A percentile compares a stretch with the other conserved stretches of the same genome.
Conservation (phyloP, 2,113 vertebrate genomes). For the Arothron firmamentum region DNA sequence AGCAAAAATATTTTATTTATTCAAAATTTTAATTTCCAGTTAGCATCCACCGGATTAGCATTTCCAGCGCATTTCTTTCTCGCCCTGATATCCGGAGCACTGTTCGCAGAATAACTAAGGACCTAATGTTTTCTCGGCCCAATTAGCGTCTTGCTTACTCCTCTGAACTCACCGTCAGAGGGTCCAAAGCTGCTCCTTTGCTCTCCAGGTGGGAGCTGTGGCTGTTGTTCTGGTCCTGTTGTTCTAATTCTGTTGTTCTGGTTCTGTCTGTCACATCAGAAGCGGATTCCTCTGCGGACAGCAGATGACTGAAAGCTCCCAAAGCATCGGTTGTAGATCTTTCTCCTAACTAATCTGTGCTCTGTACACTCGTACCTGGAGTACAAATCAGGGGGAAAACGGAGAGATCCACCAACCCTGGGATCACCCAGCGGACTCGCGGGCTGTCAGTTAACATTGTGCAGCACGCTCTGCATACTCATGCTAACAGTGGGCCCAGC, state of each 20-base stretch:
- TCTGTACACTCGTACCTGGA: constrained; percentile 18
- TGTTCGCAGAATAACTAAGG: constrained; percentile 52
- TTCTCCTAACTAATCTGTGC: background rate
- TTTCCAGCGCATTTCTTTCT: constrained; percentile 36
- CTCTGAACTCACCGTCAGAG: constrained; percentile 44
- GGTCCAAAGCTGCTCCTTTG: constrained; percentile 33
- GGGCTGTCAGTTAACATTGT: constrained; percentile 56
- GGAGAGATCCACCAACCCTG: constrained; percentile 30
- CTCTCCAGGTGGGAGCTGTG: background rate
- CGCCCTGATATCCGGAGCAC: constrained; percentile 16
- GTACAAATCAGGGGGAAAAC: constrained; percentile 25
- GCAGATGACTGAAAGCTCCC: too few relatives aligned
- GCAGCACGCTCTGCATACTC: constrained; percentile 35
- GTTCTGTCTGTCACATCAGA: too few relatives aligned
- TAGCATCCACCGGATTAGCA: constrained; percentile 45
- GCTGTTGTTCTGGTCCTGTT: too few relatives aligned
- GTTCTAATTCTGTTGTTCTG: too few relatives aligned
- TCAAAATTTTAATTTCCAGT: constrained; percentile 47
- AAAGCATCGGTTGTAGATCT: too few relatives aligned
- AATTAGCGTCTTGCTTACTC: constrained; percentile 43
- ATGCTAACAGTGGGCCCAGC: constrained; percentile 27
- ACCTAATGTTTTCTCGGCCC: constrained; percentile 51
- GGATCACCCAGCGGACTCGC: constrained; percentile 33
- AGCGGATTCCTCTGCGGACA: too few relatives aligned
- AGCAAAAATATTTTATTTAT: constrained; percentile 56